Base-by-base conservation (phyloP, 1,140 invertebrate species). In the Aphidius ervi region DNA sequence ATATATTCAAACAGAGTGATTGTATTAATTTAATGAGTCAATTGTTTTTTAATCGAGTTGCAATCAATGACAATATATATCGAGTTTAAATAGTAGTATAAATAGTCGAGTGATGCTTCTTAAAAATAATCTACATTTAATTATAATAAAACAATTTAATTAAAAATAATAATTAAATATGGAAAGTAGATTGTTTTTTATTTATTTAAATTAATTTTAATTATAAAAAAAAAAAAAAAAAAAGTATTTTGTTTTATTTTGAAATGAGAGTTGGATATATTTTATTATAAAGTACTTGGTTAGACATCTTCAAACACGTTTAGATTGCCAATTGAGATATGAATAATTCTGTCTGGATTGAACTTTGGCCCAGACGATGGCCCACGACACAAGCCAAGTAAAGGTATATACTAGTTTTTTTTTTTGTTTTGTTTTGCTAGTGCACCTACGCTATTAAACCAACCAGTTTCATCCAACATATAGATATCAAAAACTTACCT, bases 21-120 rank as follows among this genome's bases (percentile, higher is more conserved):
- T 70, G 63, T 70, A 65, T 56, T 62, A 52, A 61, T 47, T 67
- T 71, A 71, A 73, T 69, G 69, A 71, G 49, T 65, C 69, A 64
- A 66, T 73, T 62, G 61, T 65, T 65, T 65, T 69, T 72, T 68
- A 67, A 70, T 68, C 61, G 64, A 68, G 47, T 61, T 37, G 46
- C 53, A 58, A 52, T 42, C 59, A 66, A 66, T 39, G 50, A 55
- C 49, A 43, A 16, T 39, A 46, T 9, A 46, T 20, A 46, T 54
- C 16, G 16, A 31, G 50, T 59, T 54, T 57, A 56, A 56, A 46
- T 53, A 46, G 57, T 31, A 31, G 0, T 31, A 31, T 16, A 16
- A 16, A 16, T 16, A 16, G 16, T 16, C 23, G 4, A 31, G 23
- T 31, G 23, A 4, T 31, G 1, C 23, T 31, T 31, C 23, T 16